phyloP scores from a whole-genome alignment of 2,888 invertebrate species.

The Sarcophaga carnaria region DNA sequence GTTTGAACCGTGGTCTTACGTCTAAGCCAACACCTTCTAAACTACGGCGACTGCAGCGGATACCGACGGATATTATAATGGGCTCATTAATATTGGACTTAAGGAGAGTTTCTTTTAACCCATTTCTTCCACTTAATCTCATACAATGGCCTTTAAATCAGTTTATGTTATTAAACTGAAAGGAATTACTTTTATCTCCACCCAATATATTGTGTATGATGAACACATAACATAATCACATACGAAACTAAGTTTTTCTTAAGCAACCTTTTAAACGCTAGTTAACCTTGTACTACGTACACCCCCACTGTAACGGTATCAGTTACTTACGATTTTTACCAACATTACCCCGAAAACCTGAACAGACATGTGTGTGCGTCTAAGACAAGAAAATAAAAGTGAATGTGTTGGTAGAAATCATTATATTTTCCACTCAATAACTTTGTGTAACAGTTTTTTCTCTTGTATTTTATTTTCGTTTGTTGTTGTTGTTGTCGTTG shows the following conservation, averaged over 20 bases:
- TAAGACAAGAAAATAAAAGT: background rate
- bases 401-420: slow-evolving; percentile 48
- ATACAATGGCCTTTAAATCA: too few species aligned
- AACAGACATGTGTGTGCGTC: background rate
- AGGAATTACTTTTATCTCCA: slow-evolving; percentile 2
- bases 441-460: slow-evolving; percentile 35
- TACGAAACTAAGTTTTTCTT: slow-evolving; percentile 34
- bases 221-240: slow-evolving; percentile 16
- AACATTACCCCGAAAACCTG: slow-evolving; percentile 7
- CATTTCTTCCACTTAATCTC: too few species aligned
- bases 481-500: slow-evolving; percentile 30
- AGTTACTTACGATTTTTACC: slow-evolving; percentile 57
- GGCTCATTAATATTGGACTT: too few species aligned
- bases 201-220: slow-evolving; percentile 21
- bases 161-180: too few species aligned
- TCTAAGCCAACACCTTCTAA: too few species aligned
- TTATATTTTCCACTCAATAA: slow-evolving; percentile 66
- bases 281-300: slow-evolving; percentile 52
- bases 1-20: too few species aligned
- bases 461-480: slow-evolving; percentile 32
- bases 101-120: too few species aligned
- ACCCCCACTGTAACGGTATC: slow-evolving; percentile 33
- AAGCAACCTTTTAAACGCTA: slow-evolving; percentile 61
- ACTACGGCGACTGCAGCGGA: too few species aligned
- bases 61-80: too few species aligned